A percentile compares a stretch with the other conserved stretches of the same genome.
Evolutionary conservation across 1,140 invertebrate species (phyloP).

Genomic region (Nephila pilipes): DNA sequence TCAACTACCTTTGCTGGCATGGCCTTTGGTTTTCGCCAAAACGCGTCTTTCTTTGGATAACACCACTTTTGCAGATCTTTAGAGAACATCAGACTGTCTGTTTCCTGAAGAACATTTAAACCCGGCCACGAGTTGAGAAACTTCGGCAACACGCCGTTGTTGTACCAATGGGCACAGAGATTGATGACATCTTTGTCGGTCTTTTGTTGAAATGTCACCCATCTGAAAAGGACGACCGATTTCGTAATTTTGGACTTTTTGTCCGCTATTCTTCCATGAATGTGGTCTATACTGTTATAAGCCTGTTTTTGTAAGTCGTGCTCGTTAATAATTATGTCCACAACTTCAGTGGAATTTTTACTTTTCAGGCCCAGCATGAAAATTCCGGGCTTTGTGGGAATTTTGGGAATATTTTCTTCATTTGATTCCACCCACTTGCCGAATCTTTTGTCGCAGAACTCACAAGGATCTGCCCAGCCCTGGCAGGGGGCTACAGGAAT

Average conservation of each 20-base stretch:
- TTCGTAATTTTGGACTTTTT: conserved; percentile 53
- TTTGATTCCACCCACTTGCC: too few relatives aligned
- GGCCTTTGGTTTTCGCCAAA: conserved; percentile 43
- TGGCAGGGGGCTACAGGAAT: conserved; percentile 39
- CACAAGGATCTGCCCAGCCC: conserved; percentile 53
- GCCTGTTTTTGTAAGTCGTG: too few relatives aligned
- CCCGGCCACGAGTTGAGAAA: conserved; percentile 8
- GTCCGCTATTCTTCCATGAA: too few relatives aligned
- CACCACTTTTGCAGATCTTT: conserved; percentile 63
- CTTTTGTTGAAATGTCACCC: conserved; percentile 20
- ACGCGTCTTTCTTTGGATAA: conserved; percentile 35
- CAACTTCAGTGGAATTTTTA: conserved; percentile 7
- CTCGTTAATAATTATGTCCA: background rate
- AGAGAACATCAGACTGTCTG: conserved; percentile 5
- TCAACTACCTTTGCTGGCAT: background rate
- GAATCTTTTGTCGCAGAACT: conserved; percentile 67
- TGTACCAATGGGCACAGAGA: conserved; percentile 65
- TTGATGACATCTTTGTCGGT: conserved; percentile 26
- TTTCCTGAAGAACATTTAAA: background rate
- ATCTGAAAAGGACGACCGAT: conserved; percentile 22
- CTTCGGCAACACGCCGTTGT: conserved; percentile 26
- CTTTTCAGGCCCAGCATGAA: conserved; percentile 47
- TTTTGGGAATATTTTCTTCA: too few relatives aligned
- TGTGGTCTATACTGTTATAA: too few relatives aligned
- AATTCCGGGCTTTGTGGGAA: conserved; percentile 50